These are phyloP conservation scores for Augochlorella aurata DNA, from an alignment of 2,888 invertebrate species.

Conservation along the genomic window DNA sequence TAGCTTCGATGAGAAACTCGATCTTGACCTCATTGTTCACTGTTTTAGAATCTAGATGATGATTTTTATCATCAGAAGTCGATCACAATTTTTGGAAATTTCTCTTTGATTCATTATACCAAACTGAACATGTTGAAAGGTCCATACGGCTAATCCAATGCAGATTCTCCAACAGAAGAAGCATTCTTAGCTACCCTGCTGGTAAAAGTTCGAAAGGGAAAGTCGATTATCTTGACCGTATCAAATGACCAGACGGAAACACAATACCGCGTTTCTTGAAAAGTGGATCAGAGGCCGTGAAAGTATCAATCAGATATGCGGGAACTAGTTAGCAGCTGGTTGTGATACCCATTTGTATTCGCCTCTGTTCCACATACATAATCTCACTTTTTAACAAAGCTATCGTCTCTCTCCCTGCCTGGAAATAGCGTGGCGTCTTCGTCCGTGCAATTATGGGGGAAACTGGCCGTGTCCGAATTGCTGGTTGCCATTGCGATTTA, in stretches of 20 bases:
- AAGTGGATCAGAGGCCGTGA: conserved; percentile 32
- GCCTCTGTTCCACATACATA: neutral
- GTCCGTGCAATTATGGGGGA: neutral
- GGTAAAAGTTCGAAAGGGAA: conserved; percentile 3
- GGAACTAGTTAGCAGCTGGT: conserved; percentile 7
- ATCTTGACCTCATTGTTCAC: too few relatives aligned
- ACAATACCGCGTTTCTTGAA: conserved; percentile 17
- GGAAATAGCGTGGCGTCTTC: neutral
- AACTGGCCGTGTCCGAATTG: neutral
- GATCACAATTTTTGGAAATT: too few relatives aligned
- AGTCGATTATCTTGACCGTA: neutral
- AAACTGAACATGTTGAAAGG: neutral
- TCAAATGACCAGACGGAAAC: conserved; percentile 11
- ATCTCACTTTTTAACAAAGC: neutral
- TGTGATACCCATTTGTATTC: conserved; percentile 9
- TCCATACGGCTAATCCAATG: neutral
- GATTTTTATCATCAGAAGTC: too few relatives aligned
- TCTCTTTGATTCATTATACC: neutral
- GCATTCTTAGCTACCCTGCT: neutral
- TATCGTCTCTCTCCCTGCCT: neutral
- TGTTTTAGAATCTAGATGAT: too few relatives aligned
- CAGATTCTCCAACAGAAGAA: neutral
- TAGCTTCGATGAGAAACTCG: too few relatives aligned
- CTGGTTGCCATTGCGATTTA: neutral
- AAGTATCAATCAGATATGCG: conserved; percentile 24